Conservation (phyloP, 2,888 invertebrate species). For the Cerastis leucographa region DNA sequence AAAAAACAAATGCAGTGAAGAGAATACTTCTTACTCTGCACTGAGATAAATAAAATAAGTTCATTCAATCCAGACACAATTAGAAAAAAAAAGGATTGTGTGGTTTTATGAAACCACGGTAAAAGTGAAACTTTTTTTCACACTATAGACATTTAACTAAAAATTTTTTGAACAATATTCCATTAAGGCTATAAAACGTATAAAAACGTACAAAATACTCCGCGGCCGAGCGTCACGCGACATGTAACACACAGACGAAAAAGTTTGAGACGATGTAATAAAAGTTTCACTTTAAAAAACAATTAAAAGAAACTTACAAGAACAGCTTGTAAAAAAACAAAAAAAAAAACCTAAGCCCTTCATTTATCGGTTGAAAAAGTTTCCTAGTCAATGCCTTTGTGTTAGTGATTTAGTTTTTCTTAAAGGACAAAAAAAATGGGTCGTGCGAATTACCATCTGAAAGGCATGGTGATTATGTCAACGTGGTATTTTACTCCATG, state of each 20-base stretch:
- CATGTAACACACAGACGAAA: too few relatives aligned
- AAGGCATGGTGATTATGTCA: not conserved
- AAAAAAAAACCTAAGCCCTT: too few relatives aligned
- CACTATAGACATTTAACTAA: too few relatives aligned
- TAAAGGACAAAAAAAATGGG: not conserved
- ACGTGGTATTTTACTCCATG: not conserved
- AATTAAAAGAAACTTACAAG: not conserved
- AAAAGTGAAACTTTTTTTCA: too few relatives aligned
- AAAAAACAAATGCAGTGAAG: not conserved
- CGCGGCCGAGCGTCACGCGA: too few relatives aligned
- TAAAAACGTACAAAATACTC: too few relatives aligned
- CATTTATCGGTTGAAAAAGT: not conserved
- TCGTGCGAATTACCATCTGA: not conserved
- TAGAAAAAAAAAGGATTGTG: too few relatives aligned
- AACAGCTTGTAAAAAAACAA: not conserved
- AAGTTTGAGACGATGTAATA: too few relatives aligned
- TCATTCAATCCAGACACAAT: not conserved
- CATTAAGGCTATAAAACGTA: too few relatives aligned
- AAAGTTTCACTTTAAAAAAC: too few relatives aligned
- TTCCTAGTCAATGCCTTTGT: not conserved
- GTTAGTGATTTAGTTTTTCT: not conserved
- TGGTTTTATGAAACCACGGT: too few relatives aligned
- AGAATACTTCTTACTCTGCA: not conserved
- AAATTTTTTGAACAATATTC: too few relatives aligned
- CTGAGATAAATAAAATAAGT: not conserved